These are phyloP conservation scores for Eulithis testata DNA, from an alignment of 2,888 invertebrate species.

Conservation along the genomic window DNA sequence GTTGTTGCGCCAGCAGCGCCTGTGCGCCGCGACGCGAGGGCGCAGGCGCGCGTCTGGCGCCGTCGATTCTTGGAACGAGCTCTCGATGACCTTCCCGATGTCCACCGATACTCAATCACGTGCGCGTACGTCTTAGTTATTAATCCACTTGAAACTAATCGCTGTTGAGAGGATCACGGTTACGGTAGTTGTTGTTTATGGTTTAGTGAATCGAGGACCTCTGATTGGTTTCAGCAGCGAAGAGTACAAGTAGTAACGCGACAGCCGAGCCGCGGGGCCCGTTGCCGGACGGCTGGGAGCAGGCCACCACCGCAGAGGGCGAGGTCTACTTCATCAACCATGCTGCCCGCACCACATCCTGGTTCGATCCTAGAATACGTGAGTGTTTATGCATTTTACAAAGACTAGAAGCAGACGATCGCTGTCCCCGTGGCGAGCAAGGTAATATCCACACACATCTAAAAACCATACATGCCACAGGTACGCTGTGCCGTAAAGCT, in stretches of 20 bases:
- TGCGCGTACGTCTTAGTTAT: constrained; percentile 65
- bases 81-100: constrained; percentile 68
- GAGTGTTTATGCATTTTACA: constrained; percentile 78
- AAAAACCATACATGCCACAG: neutral
- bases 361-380: constrained; percentile 99
- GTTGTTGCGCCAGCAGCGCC: constrained; percentile 33
- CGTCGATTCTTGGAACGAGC: constrained; percentile 72
- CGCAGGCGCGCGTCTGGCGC: constrained; percentile 65
- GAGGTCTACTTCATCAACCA: constrained; percentile 97
- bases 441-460: constrained; percentile 12
- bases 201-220: constrained; percentile 52
- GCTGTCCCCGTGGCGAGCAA: neutral
- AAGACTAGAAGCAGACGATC: constrained; percentile 3
- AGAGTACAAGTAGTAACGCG: constrained; percentile 82
- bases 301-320: constrained; percentile 93
- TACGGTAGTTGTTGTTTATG: constrained; percentile 49
- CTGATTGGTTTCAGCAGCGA: constrained; percentile 82
- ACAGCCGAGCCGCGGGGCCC: constrained; percentile 87
- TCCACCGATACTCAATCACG: constrained; percentile 67
- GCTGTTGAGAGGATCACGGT: constrained; percentile 77
- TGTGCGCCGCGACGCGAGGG: constrained; percentile 44
- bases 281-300: constrained; percentile 95
- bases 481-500: neutral
- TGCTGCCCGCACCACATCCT: constrained; percentile 96
- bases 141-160: constrained; percentile 76